A percentile compares a stretch with the other conserved stretches of the same genome.
Conservation (phyloP, 1,140 invertebrate genomes). For the Apis cerana region DNA sequence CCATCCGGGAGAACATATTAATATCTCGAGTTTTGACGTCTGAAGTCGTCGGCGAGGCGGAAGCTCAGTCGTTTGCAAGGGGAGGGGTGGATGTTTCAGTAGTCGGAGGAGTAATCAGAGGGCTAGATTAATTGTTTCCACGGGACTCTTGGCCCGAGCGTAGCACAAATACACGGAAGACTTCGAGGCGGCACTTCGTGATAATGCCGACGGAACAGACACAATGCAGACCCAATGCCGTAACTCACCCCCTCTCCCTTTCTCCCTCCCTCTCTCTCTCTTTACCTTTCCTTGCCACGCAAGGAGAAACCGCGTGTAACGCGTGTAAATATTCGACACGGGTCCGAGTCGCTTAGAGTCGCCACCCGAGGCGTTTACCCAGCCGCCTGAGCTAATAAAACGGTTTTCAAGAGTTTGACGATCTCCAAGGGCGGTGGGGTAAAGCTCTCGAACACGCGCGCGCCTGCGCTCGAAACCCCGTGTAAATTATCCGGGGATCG, state of each 20-base stretch:
- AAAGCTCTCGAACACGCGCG: neutral
- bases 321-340: slow-evolving; percentile 50
- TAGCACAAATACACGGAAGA: slow-evolving; percentile 60
- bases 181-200: slow-evolving; percentile 63
- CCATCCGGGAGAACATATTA: slow-evolving; percentile 78
- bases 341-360: slow-evolving; percentile 45
- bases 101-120: slow-evolving; percentile 76
- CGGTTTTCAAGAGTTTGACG: slow-evolving; percentile 40
- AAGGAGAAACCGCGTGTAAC: slow-evolving; percentile 19
- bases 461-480: neutral
- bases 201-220: slow-evolving; percentile 70
- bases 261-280: neutral
- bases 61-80: slow-evolving; percentile 36
- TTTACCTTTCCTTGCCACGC: neutral
- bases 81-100: slow-evolving; percentile 25
- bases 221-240: slow-evolving; percentile 67
- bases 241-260: slow-evolving; percentile 52
- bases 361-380: slow-evolving; percentile 49
- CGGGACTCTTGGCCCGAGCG: slow-evolving; percentile 71
- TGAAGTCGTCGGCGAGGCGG: slow-evolving; percentile 49
- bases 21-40: slow-evolving; percentile 81
- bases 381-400: slow-evolving; percentile 42
- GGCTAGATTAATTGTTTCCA: slow-evolving; percentile 81
- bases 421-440: slow-evolving; percentile 1
- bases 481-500: slow-evolving; percentile 44